A percentile compares a stretch with the other conserved stretches of the same genome.
Conservation (phyloP, 2,888 invertebrate genomes). For the Strigamia transsilvanica region DNA sequence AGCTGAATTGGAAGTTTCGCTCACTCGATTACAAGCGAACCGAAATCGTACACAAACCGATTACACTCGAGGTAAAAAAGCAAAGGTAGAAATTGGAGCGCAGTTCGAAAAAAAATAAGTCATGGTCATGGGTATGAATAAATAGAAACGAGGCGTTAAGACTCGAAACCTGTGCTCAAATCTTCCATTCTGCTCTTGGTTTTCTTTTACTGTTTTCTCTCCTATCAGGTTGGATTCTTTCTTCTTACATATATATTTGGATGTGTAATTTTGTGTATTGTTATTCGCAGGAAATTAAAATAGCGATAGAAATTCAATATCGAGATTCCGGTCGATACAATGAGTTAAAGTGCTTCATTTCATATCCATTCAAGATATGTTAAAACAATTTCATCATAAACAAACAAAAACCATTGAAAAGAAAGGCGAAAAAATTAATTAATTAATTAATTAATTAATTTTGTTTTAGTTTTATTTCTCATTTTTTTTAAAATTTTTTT, state of each 20-base stretch:
- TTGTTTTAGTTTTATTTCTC: background rate
- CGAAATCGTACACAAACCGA: background rate
- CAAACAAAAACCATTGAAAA: background rate
- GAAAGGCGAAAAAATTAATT: background rate
- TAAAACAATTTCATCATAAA: no score
- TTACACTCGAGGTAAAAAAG: background rate
- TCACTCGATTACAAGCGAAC: conserved; percentile 22
- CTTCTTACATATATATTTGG: background rate
- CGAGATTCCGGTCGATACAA: background rate
- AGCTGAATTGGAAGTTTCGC: conserved; percentile 27
- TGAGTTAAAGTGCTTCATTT: conserved; percentile 5
- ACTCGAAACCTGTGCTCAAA: conserved; percentile 6
- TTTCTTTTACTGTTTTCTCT: background rate
- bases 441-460: background rate
- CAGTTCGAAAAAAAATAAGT: conserved; percentile 26
- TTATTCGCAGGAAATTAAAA: conserved; percentile 38
- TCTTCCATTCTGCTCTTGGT: background rate
- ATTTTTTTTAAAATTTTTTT: background rate
- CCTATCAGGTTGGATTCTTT: background rate
- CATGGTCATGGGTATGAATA: conserved; percentile 46
- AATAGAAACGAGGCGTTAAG: conserved; percentile 24
- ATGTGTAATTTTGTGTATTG: conserved; percentile 22
- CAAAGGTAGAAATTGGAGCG: conserved; percentile 6
- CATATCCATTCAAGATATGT: background rate
- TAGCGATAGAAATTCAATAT: conserved; percentile 31